Evolutionary conservation across 2,113 vertebrate species (phyloP).

Genomic region (Loxodonta africana): DNA sequence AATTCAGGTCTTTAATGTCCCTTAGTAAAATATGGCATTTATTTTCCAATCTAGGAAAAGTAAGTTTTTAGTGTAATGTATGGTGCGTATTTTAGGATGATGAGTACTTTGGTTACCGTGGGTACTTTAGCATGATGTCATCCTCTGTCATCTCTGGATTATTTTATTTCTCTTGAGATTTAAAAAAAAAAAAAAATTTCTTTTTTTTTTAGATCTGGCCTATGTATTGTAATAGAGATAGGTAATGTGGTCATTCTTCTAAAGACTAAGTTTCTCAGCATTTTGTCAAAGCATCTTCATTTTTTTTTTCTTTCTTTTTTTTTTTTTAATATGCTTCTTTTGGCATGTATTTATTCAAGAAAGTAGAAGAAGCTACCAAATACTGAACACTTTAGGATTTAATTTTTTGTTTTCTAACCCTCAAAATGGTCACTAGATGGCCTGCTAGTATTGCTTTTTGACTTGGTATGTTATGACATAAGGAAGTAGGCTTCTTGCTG

Average conservation of each 20-base stretch:
- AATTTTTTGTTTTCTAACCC: not conserved
- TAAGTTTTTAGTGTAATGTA: not conserved
- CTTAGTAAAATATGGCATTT: not conserved
- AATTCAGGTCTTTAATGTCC: not conserved
- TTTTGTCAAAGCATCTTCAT: not conserved
- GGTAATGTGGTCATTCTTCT: not conserved
- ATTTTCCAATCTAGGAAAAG: not conserved
- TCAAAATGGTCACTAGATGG: constrained; percentile 87
- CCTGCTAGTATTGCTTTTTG: constrained; percentile 84
- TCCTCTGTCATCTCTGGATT: not conserved
- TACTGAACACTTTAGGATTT: not conserved
- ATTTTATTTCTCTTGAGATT: not conserved
- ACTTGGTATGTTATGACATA: constrained; percentile 34
- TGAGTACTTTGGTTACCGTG: not conserved
- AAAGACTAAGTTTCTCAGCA: not conserved
- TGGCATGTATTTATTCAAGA: not conserved
- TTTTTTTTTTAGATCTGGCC: not conserved
- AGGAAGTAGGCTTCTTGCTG: constrained; percentile 56
- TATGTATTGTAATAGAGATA: not conserved
- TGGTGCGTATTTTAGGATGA: not conserved
- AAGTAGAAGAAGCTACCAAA: not conserved
- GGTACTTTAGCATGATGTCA: not conserved
- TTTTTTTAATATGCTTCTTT: not conserved
- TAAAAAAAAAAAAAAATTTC: too few species aligned
- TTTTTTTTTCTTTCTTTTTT: constrained; percentile 49